Evolutionary conservation across 2,888 invertebrate genomes (phyloP), one percentile per base, ranked within the genome.

Genomic region (Scaptomyza reducta): DNA sequence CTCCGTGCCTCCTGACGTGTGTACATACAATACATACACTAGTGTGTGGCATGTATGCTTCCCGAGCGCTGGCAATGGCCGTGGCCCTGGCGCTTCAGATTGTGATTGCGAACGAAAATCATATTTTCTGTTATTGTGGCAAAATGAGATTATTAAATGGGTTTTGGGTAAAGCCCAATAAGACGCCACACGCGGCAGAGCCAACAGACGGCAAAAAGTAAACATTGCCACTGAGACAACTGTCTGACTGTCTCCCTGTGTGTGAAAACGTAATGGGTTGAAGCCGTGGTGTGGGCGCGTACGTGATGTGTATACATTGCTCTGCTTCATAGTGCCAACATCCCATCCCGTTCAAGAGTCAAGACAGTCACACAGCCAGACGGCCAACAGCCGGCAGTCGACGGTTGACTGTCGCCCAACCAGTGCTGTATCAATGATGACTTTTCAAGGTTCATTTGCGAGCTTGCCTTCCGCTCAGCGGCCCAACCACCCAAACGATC

Each of bases 71-170:
- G 38, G 14, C 38, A 38, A 35, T 31, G 31, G 31, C 31, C 33
- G n/a, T 38, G 56, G 57, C 65, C 40, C 13, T 64, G 69, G 77
- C 68, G 56, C 61, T 65, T 60, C 67, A 71, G 66, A 64, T 74
- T 75, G 77, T 70, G 85, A 76, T 79, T 76, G 79, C 64, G 61
- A 79, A 63, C 64, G 67, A 69, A 83, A 85, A 88, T 88, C 88
- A 88, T 85, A 85, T 85, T 84, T 88, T 87, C 87, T 88, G 87
- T 85, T 88, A 87, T 88, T 85, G 85, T 87, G 88, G 87, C 81
- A 79, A 81, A 85, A 87, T 88, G 87, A 85, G 85, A 85, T 85
- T 85, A 88, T 85, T 88, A 88, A 85, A 85, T 85, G 84, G 84
- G 84, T 83, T 88, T 86, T 86, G 88, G 81, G 80, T 86, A 78